Conservation (phyloP, 2,797 vertebrate genomes). For the Mico argentatus region DNA sequence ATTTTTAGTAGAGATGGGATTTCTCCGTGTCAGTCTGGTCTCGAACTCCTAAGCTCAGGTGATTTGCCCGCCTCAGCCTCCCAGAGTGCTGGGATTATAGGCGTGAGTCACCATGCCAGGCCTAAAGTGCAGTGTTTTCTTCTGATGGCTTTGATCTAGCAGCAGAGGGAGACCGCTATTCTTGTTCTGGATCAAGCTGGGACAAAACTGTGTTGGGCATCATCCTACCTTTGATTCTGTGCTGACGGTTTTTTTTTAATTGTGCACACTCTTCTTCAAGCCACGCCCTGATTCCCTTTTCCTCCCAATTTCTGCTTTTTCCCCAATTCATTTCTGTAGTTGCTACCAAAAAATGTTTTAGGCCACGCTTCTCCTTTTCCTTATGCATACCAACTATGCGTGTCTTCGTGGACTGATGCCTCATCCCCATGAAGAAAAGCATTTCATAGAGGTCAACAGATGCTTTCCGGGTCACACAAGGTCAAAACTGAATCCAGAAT, state of each 20-base stretch:
- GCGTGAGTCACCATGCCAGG: background rate
- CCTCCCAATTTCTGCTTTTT: background rate
- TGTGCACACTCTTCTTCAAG: background rate
- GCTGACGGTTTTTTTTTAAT: background rate
- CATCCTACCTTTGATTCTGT: background rate
- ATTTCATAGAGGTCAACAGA: background rate
- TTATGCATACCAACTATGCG: background rate
- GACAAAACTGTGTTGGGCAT: background rate
- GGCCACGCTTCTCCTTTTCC: background rate
- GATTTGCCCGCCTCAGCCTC: background rate
- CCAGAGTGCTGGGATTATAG: background rate
- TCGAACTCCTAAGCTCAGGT: background rate
- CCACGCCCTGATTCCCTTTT: background rate
- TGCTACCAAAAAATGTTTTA: background rate
- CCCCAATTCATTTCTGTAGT: background rate
- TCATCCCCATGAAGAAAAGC: background rate
- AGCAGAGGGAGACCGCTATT: background rate
- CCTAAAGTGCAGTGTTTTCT: background rate
- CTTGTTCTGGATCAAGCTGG: background rate
- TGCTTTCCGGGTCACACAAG: background rate
- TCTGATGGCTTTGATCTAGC: background rate
- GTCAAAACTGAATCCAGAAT: background rate
- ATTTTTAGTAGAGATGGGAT: background rate
- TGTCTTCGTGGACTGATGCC: background rate
- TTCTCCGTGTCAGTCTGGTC: background rate